Conservation (phyloP, 2,113 vertebrate species). For the Rhizomys pruinosus region DNA sequence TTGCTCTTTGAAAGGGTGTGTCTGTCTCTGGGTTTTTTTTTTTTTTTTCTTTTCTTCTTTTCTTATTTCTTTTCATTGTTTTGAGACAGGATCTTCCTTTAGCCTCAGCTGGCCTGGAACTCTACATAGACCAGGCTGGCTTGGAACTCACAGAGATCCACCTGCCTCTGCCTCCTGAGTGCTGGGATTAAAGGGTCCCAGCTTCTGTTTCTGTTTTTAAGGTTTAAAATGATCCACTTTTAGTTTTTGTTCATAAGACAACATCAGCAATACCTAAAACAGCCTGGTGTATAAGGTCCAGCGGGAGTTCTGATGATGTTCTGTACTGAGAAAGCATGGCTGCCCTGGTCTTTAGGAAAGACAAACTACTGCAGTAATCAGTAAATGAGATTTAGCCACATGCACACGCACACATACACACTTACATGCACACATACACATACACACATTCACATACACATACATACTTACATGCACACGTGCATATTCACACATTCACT, state of each 20-base stretch:
- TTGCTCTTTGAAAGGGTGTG: background rate
- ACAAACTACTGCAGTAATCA: background rate
- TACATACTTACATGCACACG: too few species aligned
- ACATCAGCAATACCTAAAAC: background rate
- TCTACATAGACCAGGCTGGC: too few species aligned
- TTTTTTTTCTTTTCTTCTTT: too few species aligned
- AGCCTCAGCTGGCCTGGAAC: too few species aligned
- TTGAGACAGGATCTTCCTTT: too few species aligned
- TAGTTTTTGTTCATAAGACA: constrained; percentile 6
- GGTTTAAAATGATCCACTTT: constrained; percentile 34
- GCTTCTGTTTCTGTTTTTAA: background rate
- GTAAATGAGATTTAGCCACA: background rate
- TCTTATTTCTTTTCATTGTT: too few species aligned
- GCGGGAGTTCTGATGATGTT: background rate
- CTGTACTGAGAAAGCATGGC: background rate
- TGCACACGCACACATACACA: background rate
- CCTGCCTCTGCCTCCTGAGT: too few species aligned
- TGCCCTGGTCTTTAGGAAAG: background rate
- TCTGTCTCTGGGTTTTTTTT: too few species aligned
- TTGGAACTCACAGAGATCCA: too few species aligned
- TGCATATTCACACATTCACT: too few species aligned
- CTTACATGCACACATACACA: background rate
- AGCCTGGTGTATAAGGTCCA: background rate
- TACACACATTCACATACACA: too few species aligned
- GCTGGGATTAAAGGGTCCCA: too few species aligned